Evolutionary conservation across 2,113 vertebrate species (phyloP), one percentile per base, ranked within the genome.

Genomic region (Pedionomus torquatus): DNA sequence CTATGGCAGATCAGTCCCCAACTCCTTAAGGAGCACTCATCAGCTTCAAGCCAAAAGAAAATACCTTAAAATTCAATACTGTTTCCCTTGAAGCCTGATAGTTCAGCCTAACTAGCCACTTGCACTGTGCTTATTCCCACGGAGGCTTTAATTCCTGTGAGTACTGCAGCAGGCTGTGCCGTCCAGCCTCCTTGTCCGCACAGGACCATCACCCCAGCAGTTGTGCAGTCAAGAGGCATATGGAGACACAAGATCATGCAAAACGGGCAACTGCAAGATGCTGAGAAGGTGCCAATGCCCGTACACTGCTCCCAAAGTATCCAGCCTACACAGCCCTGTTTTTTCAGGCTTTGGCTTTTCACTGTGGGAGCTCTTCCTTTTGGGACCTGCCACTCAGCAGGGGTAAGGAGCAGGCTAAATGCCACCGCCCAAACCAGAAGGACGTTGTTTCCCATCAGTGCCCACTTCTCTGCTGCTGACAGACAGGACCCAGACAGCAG

Each of bases 291-390:
- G 57, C 1, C 10, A 57, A 17, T 2, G 4, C n/a, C 18, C 4
- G 0, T 24, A 41, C 2, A 2, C 20, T 0, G 0, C 5, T n/a
- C 41, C 24, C 21, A 6, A 10, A 71, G 58, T 20, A 37, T 48
- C 26, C 23, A 14, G 6, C 5, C 28, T 39, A 16, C 16, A 20
- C 65, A 72, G 13, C 3, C 9, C 15, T 0, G 2, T 4, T 18
- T 81, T 69, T 26, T 9, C 33, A 23, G 37, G 33, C 43, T 64
- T 63, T 0, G 0, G 15, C 11, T 46, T 71, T 83, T 72, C 37
- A 9, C 30, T 15, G 39, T 16, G 14, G 66, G 33, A 54, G 52
- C 39, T 69, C 13, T 64, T 16, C 0, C 16, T 25, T 90, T 69
- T 44, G 55, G n/a, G 28, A 58, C 11, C 52, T 39, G 35, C 52